Percentiles rank a stretch among this genome's conserved stretches.
phyloP scores from a whole-genome alignment of 2,888 invertebrate species.

The Pardosa pseudoannulata region DNA sequence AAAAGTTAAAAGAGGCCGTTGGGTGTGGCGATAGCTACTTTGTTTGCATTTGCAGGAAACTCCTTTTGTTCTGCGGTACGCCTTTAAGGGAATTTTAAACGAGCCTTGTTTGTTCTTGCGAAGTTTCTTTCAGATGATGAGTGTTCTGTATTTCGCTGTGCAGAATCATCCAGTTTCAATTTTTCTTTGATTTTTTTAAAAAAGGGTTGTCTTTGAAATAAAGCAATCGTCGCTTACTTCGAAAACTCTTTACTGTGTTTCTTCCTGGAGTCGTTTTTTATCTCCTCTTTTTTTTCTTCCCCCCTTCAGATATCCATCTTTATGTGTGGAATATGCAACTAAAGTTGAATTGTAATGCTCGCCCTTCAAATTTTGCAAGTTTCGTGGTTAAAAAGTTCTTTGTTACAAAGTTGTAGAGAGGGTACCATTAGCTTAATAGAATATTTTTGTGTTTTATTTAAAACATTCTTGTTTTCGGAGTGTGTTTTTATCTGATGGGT shows the following conservation, averaged over 20 bases:
- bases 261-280: background rate
- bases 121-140: background rate
- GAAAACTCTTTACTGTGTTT: background rate
- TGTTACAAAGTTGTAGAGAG: background rate
- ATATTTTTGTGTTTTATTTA: background rate
- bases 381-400: background rate
- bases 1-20: slow-evolving; percentile 14
- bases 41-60: slow-evolving; percentile 3
- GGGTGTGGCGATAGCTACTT: slow-evolving; percentile 12
- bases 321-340: background rate
- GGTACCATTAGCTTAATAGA: background rate
- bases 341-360: background rate
- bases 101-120: background rate
- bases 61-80: background rate
- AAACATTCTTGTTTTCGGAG: background rate
- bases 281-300: background rate
- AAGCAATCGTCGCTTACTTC: background rate
- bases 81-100: background rate
- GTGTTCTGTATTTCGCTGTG: slow-evolving; percentile 1
- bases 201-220: slow-evolving; percentile 9
- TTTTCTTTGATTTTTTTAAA: background rate
- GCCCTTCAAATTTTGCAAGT: background rate
- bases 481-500: too few relatives aligned
- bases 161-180: background rate
- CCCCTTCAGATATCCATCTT: too few relatives aligned